Conservation (phyloP, 2,888 invertebrate species). For the Melanostoma mellinum region DNA sequence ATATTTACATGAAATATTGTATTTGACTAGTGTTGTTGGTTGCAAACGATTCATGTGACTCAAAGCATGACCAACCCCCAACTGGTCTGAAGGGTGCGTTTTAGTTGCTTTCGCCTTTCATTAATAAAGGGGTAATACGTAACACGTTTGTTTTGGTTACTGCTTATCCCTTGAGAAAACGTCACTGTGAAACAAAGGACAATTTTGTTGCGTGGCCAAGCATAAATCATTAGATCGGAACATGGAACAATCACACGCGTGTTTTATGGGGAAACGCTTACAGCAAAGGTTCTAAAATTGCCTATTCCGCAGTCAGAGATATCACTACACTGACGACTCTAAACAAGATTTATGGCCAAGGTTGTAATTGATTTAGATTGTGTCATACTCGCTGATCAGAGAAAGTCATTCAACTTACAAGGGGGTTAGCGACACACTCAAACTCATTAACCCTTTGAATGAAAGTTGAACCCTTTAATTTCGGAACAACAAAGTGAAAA, state of each 20-base stretch:
- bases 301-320: neutral
- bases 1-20: slow-evolving; percentile 35
- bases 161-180: slow-evolving; percentile 51
- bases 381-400: slow-evolving; percentile 36
- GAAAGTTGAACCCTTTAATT: neutral
- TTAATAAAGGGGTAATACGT: slow-evolving; percentile 37
- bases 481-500: slow-evolving; percentile 1
- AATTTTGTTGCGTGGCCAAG: slow-evolving; percentile 53
- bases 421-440: neutral
- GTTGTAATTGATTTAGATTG: slow-evolving; percentile 58
- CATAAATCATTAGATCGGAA: slow-evolving; percentile 53
- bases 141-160: slow-evolving; percentile 18
- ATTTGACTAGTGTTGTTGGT: slow-evolving; percentile 43
- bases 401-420: slow-evolving; percentile 21
- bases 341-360: slow-evolving; percentile 34
- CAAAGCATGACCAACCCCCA: slow-evolving; percentile 28
- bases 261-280: slow-evolving; percentile 26
- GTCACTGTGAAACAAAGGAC: slow-evolving; percentile 52
- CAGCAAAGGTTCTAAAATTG: neutral
- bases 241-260: slow-evolving; percentile 21
- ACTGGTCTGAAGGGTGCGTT: slow-evolving; percentile 22
- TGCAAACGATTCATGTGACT: slow-evolving; percentile 44
- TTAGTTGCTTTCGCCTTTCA: neutral
- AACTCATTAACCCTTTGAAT: slow-evolving; percentile 29
- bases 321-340: neutral